Evolutionary conservation across 2,113 vertebrate genomes (phyloP).

Genomic region (Rhizomys pruinosus): DNA sequence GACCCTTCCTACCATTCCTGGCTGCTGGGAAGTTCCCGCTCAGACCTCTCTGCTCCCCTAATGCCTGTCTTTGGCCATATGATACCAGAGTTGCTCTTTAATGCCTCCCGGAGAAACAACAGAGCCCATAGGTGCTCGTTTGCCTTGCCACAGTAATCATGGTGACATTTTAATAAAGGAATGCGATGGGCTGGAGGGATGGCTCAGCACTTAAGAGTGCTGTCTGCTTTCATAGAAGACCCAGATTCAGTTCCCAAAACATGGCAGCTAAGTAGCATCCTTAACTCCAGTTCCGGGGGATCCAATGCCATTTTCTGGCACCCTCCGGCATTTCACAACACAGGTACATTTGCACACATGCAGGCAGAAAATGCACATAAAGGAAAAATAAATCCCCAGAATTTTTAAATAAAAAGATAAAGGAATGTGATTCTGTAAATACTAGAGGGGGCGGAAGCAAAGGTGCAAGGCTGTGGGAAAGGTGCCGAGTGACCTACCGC

Average conservation of each 20-base stretch:
- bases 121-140: not conserved
- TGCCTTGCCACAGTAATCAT: fast-evolving
- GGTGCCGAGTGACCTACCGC: not conserved
- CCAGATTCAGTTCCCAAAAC: no score
- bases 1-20: not conserved
- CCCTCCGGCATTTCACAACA: no score
- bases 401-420: no score
- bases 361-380: no score
- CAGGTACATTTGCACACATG: no score
- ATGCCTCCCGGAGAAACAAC: not conserved
- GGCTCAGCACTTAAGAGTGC: no score
- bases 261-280: no score
- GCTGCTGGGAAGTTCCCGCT: not conserved
- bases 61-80: not conserved
- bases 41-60: not conserved
- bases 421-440: no score
- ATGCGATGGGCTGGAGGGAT: not conserved
- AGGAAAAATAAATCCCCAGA: no score
- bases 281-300: no score
- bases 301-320: no score
- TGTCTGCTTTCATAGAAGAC: no score
- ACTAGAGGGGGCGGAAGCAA: fast-evolving
- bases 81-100: not conserved
- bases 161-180: not conserved
- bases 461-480: not conserved